phyloP scores from a whole-genome alignment of 2,113 vertebrate genomes.

The Zosterops japonicus region DNA sequence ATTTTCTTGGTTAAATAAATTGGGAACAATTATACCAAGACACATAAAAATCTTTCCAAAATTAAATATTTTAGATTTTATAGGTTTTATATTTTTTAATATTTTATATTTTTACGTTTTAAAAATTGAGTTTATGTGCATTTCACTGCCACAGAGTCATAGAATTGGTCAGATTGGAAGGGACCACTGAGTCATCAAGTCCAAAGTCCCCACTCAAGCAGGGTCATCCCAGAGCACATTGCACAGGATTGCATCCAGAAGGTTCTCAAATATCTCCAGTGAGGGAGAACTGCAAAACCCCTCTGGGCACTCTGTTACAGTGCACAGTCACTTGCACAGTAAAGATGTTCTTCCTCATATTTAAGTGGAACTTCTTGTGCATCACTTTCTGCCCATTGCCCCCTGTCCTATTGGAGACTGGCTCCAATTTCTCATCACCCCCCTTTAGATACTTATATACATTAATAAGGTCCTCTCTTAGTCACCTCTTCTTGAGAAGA shows the following conservation, averaged over 20 bases:
- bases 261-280: neutral
- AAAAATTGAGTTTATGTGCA: neutral
- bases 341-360: neutral
- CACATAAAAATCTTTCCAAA: neutral
- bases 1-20: neutral
- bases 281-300: neutral
- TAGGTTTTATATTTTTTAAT: neutral
- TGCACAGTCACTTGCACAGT: neutral
- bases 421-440: neutral
- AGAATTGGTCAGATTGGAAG: rapidly evolving
- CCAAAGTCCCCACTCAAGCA: neutral
- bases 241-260: neutral
- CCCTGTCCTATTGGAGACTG: neutral
- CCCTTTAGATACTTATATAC: neutral
- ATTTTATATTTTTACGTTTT: neutral
- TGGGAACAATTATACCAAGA: neutral
- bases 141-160: neutral
- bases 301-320: neutral
- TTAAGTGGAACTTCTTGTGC: neutral
- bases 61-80: neutral
- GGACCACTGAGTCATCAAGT: too few relatives aligned
- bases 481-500: neutral
- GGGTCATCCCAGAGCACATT: neutral
- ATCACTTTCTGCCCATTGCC: neutral
- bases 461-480: neutral